Evolutionary conservation across 2,113 vertebrate genomes (phyloP), one percentile per base, ranked within the genome.

Genomic region (Menidia beryllina): DNA sequence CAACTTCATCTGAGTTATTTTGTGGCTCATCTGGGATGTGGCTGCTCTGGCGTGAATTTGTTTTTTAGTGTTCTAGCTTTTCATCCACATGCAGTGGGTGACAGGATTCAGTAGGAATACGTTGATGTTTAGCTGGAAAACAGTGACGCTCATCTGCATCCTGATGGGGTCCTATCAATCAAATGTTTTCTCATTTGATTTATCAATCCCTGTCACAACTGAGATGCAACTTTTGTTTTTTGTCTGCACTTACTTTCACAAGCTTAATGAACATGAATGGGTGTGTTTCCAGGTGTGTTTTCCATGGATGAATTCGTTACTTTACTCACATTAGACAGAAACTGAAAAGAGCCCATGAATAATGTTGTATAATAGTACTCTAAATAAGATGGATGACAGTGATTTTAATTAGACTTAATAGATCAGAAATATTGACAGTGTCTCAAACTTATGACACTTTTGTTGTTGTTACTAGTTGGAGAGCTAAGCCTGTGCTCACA

Each of bases 71-170:
- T 30, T 30, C 8, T 30, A 30, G 30, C 30, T 30, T 34, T 34
- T 34, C 10, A 34, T 5, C n/a, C 10, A 34, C 30, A 8, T 34
- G 7, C 30, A 34, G 30, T 34, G 30, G n/a, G n/a, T 34, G 30
- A 34, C 7, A 8, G 30, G 2, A 48, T 48, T 19, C n/a, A 56
- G 30, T 9, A 9, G 34, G 26, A 36, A 55, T n/a, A 30, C 34
- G 30, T 21, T 56, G 1, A 36, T 56, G n/a, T 56, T n/a, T n/a
- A 38, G 11, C 36, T 36, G 54, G n/a, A 34, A 14, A 55, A 56
- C 21, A 56, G 30, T 56, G n/a, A 20, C 2, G 57, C 39, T 60
- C 38, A 45, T 24, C 36, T 62, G 20, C n/a, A 62, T n/a, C 27
- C 26, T 62, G 12, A 62, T 10, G 30, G 26, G 19, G 3, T n/a